phyloP scores from a whole-genome alignment of 1,140 invertebrate species.

The Diprion similis region DNA sequence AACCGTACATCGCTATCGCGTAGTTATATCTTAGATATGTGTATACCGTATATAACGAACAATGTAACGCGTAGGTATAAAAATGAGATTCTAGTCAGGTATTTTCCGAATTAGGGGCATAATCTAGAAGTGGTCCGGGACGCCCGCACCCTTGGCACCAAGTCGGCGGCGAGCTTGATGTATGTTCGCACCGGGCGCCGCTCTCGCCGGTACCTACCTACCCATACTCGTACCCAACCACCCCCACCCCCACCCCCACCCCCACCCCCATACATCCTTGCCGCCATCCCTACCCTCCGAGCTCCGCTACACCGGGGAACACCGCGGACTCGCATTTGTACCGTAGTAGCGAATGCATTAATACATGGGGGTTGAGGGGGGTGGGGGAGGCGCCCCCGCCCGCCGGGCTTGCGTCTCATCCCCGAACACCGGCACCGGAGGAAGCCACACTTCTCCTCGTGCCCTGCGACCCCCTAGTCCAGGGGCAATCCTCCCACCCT shows the following conservation, averaged over 20 bases:
- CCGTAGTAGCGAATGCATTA: constrained; percentile 22
- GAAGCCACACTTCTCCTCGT: neutral
- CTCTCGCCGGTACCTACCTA: neutral
- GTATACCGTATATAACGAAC: too few relatives aligned
- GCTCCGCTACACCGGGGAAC: constrained; percentile 22
- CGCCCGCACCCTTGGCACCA: neutral
- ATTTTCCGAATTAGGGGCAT: constrained; percentile 8
- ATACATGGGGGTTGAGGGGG: constrained; percentile 1
- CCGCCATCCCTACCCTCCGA: neutral
- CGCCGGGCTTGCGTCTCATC: constrained; percentile 30
- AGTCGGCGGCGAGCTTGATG: neutral
- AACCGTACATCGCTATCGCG: too few relatives aligned
- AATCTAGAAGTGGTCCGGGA: constrained; percentile 12
- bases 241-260: too few relatives aligned
- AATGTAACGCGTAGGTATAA: neutral
- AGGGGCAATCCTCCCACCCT: neutral
- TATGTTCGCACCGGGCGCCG: constrained; percentile 2
- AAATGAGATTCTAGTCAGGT: constrained; percentile 12
- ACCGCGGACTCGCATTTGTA: constrained; percentile 21
- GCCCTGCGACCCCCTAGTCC: constrained; percentile 6
- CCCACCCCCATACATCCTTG: neutral
- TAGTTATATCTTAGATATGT: too few relatives aligned
- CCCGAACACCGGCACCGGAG: constrained; percentile 19
- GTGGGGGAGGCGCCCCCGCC: constrained; percentile 9
- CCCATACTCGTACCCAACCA: neutral